Percentiles rank a stretch among this genome's conserved stretches.
These are phyloP conservation scores for Micrasema longulum DNA, from an alignment of 1,140 invertebrate species.

Conservation along the genomic window DNA sequence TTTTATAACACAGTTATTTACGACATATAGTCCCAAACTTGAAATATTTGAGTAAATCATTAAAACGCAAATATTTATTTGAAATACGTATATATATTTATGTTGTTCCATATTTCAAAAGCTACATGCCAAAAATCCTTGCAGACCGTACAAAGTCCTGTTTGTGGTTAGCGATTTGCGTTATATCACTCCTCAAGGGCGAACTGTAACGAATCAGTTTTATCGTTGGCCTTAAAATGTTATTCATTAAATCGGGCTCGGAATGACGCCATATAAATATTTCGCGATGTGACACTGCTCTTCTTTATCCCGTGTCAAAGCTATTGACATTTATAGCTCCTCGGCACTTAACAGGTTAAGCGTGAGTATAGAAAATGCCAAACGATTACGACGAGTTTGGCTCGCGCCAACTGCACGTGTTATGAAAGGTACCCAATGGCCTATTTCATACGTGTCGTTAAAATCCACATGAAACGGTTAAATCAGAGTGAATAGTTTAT, in stretches of 20 bases:
- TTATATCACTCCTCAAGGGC: neutral
- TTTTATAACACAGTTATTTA: too few species aligned
- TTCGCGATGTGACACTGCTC: conserved; percentile 34
- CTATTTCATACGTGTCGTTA: too few species aligned
- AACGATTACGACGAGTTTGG: conserved; percentile 28
- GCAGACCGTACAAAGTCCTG: too few species aligned
- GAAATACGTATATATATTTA: too few species aligned
- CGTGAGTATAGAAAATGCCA: conserved; percentile 15
- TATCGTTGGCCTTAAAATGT: conserved; percentile 30
- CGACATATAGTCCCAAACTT: too few species aligned
- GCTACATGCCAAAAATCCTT: too few species aligned
- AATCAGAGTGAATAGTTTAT: too few species aligned
- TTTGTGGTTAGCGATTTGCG: neutral
- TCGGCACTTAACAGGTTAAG: conserved; percentile 45
- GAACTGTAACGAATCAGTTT: conserved; percentile 11
- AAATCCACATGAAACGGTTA: too few species aligned
- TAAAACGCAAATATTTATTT: too few species aligned
- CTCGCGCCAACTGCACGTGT: conserved; percentile 38
- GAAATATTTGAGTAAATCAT: too few species aligned
- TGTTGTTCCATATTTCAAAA: too few species aligned
- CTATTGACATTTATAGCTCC: conserved; percentile 47
- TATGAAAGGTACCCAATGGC: too few species aligned
- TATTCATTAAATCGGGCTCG: conserved; percentile 38
- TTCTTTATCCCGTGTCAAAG: conserved; percentile 40
- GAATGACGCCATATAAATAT: conserved; percentile 20